Percentiles rank a stretch among this genome's conserved stretches.
These are phyloP conservation scores for Phrixothrix hirtus DNA, from an alignment of 2,888 invertebrate genomes.

Conservation along the genomic window DNA sequence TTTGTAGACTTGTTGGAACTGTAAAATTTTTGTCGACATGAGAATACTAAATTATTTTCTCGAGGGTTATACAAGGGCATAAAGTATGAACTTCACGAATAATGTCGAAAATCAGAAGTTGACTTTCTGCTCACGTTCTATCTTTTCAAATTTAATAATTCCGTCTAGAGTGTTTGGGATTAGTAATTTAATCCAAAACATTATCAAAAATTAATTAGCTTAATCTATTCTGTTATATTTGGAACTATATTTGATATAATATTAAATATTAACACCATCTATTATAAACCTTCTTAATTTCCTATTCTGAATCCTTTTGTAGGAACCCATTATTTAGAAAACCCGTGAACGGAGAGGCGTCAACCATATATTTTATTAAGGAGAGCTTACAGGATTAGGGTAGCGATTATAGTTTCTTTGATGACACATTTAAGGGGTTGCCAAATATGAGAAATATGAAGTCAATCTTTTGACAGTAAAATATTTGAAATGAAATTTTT, in stretches of 20 bases:
- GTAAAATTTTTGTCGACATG: not conserved
- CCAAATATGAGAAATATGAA: not conserved
- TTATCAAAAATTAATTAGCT: too few relatives aligned
- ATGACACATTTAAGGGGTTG: not conserved
- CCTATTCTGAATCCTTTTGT: not conserved
- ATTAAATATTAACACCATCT: not conserved
- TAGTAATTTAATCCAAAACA: not conserved
- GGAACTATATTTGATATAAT: not conserved
- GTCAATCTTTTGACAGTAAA: not conserved
- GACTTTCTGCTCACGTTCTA: not conserved
- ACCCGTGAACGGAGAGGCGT: not conserved
- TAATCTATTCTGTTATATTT: too few relatives aligned
- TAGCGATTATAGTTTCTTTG: not conserved
- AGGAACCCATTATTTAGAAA: not conserved
- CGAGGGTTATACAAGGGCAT: not conserved
- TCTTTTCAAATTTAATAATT: not conserved
- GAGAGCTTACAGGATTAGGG: not conserved
- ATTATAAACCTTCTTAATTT: not conserved
- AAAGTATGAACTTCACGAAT: not conserved
- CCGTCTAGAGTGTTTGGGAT: not conserved
- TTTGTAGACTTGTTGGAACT: too few relatives aligned
- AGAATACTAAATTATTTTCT: not conserved
- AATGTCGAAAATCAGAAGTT: not conserved
- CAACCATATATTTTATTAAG: not conserved
- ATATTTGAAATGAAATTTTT: not conserved